A percentile compares a stretch with the other conserved stretches of the same genome.
Evolutionary conservation across 2,113 vertebrate species (phyloP).

Genomic region (Pollimyrus isidori): DNA sequence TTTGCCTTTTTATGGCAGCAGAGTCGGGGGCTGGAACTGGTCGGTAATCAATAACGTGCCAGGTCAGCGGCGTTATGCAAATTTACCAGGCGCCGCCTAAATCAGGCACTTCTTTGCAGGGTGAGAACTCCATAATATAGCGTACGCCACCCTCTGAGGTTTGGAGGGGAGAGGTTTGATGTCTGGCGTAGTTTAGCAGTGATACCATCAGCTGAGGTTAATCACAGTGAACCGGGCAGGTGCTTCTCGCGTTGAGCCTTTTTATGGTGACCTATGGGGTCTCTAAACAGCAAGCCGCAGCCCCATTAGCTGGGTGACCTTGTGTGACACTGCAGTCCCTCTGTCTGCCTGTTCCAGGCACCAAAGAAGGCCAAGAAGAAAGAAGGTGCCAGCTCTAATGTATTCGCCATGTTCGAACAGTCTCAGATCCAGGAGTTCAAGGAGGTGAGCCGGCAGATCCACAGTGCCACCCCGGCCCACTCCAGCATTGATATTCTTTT

Average conservation of each 20-base stretch:
- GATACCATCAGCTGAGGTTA: not conserved
- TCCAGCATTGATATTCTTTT: not conserved
- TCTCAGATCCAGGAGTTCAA: slow-evolving; percentile 90
- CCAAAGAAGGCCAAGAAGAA: slow-evolving; percentile 81
- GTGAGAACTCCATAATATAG: not conserved
- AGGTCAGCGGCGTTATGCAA: not conserved
- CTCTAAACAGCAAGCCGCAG: not conserved
- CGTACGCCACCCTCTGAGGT: not conserved
- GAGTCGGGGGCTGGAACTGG: not conserved
- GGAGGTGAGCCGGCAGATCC: slow-evolving; percentile 57
- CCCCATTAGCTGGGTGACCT: not conserved
- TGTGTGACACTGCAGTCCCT: not conserved
- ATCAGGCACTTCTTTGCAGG: not conserved
- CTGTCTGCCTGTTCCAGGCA: slow-evolving; percentile 48
- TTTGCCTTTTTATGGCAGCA: not conserved
- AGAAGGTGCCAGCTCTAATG: slow-evolving; percentile 71
- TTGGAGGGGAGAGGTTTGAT: not conserved
- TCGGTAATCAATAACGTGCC: not conserved
- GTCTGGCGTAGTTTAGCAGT: not conserved
- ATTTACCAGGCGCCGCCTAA: not conserved
- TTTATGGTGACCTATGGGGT: not conserved
- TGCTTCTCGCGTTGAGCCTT: not conserved
- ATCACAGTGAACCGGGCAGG: not conserved
- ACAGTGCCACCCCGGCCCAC: not conserved
- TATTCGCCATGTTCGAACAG: slow-evolving; percentile 89